Base-by-base conservation (phyloP, 2,797 vertebrate genomes). In the Pipistrellus pipistrellus region DNA sequence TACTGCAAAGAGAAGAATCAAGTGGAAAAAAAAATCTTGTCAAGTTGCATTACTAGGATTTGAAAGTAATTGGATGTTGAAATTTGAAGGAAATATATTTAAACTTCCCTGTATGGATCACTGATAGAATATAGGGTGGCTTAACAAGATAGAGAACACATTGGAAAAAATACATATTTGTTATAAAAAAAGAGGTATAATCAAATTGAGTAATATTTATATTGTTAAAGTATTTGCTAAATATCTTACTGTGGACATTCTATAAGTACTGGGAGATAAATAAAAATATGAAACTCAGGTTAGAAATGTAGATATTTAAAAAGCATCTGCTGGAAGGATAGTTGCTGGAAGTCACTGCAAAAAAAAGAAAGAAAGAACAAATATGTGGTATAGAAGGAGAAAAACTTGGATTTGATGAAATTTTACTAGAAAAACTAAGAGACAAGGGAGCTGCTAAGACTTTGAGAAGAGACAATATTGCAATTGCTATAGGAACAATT, bases 51-150 rank as follows among this genome's bases (percentile, higher is more conserved):
- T 57, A 80, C 25, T 76, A 48, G 41, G 18, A 91, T 92, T 95
- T 95, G 4, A 32, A 91, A 80, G 38, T 81, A 95, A 96, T 91
- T 89, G 55, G 11, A 41, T 73, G 6, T 80, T 17, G 72, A 88
- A 80, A 80, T 73, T 72, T 55, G 17, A 81, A 76, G 53, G 95
- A 90, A 92, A 89, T 66, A 20, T 13, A 35, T 38, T 8, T 90
- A 77, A 77, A 82, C 2, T 13, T 87, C 35, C 13, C 13, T 32
- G 2, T 62, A 8, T 64, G 51, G 11, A 9, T 73, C 68, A 27
- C 27, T 62, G 20, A 53, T 38, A 83, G 41, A 89, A 51, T 17
- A 46, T 4, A 81, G 2, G 3, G 0, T 10, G 89, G 25, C 6
- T 68, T 68, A 51, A 64, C 25, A 82, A 71, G 32, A 51, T 30